Percentiles rank a stretch among this genome's conserved stretches.
Evolutionary conservation across 92 coral and sea anemone genomes (phyloP).

Genomic region (Epizoanthus scotinus): DNA sequence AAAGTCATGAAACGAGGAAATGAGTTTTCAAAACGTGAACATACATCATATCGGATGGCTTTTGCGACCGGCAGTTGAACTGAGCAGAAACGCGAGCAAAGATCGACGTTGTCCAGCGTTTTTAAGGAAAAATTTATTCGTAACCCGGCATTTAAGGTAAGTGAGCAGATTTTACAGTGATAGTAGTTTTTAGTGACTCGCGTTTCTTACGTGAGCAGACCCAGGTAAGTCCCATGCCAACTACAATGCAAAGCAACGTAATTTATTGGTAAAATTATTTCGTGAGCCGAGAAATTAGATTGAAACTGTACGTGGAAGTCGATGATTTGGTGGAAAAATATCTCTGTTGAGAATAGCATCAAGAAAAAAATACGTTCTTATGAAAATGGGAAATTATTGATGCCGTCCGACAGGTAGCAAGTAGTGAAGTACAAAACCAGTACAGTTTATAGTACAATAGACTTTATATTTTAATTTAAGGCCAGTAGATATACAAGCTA

Average conservation of each 20-base stretch:
- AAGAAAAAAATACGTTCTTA: no score
- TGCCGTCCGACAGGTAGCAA: no score
- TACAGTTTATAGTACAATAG: no score
- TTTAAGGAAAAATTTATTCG: neutral
- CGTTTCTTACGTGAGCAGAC: conserved; percentile 26
- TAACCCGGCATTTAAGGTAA: conserved; percentile 13
- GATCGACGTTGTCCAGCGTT: neutral
- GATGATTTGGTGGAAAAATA: no score
- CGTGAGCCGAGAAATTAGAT: conserved; percentile 1
- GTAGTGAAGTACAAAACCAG: no score
- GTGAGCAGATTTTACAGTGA: neutral
- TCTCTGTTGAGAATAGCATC: no score
- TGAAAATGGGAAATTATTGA: no score
- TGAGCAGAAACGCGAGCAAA: neutral
- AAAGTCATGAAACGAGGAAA: conserved; percentile 49
- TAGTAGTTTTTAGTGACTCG: neutral
- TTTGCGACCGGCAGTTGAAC: conserved; percentile 21
- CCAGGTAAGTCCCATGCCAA: conserved; percentile 12
- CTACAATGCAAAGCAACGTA: conserved; percentile 26
- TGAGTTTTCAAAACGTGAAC: conserved; percentile 47
- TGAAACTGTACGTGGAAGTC: neutral
- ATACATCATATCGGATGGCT: conserved; percentile 37
- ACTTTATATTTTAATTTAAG: no score
- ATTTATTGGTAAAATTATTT: neutral
- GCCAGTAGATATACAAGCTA: no score